These are phyloP conservation scores for Stegodyphus mimosarum DNA, from an alignment of 1,140 invertebrate species.

Conservation along the genomic window DNA sequence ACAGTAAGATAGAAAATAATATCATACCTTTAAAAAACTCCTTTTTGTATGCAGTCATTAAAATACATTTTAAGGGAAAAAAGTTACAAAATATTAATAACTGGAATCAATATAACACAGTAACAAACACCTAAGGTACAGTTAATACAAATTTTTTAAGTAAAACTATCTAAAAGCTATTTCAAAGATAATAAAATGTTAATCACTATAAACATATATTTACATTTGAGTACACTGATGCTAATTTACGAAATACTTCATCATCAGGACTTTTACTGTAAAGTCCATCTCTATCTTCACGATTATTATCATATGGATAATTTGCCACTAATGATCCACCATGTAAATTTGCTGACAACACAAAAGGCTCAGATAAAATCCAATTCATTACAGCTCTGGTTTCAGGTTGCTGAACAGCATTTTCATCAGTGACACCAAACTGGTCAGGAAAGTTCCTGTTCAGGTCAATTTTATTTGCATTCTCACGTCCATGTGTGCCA, in stretches of 20 bases:
- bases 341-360: constrained; percentile 95
- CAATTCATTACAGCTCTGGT: constrained; percentile 92
- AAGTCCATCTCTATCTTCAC: constrained; percentile 62
- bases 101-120: no score
- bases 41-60: no score
- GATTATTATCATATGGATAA: constrained; percentile 89
- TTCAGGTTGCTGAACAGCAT: constrained; percentile 80
- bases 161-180: no score
- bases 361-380: constrained; percentile 88
- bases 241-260: constrained; percentile 82
- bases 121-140: no score
- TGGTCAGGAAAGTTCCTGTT: constrained; percentile 98
- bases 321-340: constrained; percentile 94
- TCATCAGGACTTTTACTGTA: constrained; percentile 82
- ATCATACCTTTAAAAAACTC: no score
- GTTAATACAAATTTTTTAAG: no score
- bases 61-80: no score
- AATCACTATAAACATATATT: neutral
- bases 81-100: no score
- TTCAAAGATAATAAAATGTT: no score
- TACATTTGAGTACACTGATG: constrained; percentile 84
- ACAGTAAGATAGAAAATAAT: no score
- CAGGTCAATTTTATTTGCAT: constrained; percentile 87
- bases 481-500: constrained; percentile 79
- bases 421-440: constrained; percentile 77